Evolutionary conservation across 2,797 vertebrate genomes (phyloP), one percentile per base, ranked within the genome.

Genomic region (Oceanodroma leucorhoa): DNA sequence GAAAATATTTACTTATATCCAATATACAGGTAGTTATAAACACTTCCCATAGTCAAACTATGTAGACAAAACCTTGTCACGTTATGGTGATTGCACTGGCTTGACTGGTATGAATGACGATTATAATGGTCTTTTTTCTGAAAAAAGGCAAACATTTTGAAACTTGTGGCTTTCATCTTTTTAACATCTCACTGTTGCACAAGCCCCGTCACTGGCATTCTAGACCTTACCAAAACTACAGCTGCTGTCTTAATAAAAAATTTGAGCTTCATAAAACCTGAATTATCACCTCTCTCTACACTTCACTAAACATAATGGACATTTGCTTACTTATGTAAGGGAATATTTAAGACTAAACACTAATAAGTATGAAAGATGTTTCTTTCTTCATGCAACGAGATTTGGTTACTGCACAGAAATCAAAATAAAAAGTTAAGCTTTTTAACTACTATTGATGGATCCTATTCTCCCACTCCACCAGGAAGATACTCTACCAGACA

Each of bases 51-150:
- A 60, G 30, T 69, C 64, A 77, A 80, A 76, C 6, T 27, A 0
- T 8, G 7, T 8, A 70, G 69, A 50, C 6, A 62, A 57, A 83
- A 41, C 22, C 13, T 20, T 29, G 32, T 8, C 38, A 50, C 7
- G 0, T 38, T 58, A 51, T 9, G 43, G n/a, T 51, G 65, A 45
- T 6, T 32, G 23, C 30, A 27, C 8, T 0, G 0, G 7, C 22
- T 61, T 62, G 12, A 40, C 23, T 30, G 46, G 7, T 18, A 57
- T 43, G 27, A 66, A 69, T 34, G 22, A 43, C 48, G 13, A 15
- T 21, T 27, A 26, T 19, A 23, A 72, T 5, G 17, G 17, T 9
- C 7, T 10, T 20, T 18, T 75, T 72, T 32, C 29, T 10, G 29
- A 32, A n/a, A 32, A 69, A 67, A 54, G 8, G 13, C 26, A 48